These are phyloP conservation scores for Budorcas taxicolor DNA, from an alignment of 2,113 vertebrate genomes.

Conservation along the genomic window DNA sequence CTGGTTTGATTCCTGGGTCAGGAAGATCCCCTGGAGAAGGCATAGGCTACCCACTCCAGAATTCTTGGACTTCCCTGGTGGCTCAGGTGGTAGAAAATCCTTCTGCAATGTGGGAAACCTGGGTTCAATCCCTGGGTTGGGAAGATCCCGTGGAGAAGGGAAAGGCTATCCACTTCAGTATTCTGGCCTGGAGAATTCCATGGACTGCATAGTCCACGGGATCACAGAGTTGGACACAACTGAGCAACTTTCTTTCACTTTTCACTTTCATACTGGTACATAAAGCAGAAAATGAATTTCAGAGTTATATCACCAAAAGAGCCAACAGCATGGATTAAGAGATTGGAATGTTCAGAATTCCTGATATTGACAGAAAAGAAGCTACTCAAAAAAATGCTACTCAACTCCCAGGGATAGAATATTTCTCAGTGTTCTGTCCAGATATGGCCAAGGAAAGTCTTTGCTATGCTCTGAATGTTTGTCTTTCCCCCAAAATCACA, in stretches of 20 bases:
- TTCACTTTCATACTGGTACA: neutral
- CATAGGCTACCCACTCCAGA: neutral
- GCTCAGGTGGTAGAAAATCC: neutral
- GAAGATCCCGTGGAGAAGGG: neutral
- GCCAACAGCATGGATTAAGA: neutral
- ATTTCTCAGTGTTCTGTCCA: neutral
- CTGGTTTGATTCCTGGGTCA: neutral
- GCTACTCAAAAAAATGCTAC: neutral
- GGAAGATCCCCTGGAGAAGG: neutral
- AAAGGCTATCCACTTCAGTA: neutral
- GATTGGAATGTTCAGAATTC: neutral
- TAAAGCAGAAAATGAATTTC: neutral
- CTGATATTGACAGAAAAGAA: neutral
- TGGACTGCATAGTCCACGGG: fast-evolving
- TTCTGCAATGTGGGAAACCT: neutral
- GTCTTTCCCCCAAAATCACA: neutral
- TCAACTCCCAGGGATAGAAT: neutral
- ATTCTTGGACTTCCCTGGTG: neutral
- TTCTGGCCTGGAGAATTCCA: neutral
- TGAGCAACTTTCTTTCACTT: neutral
- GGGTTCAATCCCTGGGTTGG: neutral
- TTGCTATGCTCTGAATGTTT: neutral
- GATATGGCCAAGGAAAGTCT: neutral
- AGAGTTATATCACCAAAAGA: neutral
- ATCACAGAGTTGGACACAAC: neutral